Evolutionary conservation across 2,113 vertebrate species (phyloP).

Genomic region (Myrmecophaga tridactyla): DNA sequence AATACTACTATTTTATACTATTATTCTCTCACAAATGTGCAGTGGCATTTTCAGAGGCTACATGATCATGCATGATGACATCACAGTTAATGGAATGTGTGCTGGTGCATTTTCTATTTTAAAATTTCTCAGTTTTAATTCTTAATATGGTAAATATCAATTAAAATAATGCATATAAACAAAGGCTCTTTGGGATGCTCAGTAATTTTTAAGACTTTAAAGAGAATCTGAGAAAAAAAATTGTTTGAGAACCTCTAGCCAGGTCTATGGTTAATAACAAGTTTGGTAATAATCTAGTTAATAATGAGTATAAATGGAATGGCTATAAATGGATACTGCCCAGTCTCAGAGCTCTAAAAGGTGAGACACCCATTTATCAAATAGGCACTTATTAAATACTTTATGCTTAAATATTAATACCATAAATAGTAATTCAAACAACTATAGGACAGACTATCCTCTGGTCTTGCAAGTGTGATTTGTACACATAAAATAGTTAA

Average conservation of each 20-base stretch:
- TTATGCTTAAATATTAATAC: not conserved
- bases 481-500: not conserved
- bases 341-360: not conserved
- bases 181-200: not conserved
- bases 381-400: not conserved
- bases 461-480: not conserved
- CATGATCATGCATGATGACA: not conserved
- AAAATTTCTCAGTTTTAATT: constrained; percentile 33
- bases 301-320: not conserved
- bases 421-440: not conserved
- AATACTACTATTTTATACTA: not conserved
- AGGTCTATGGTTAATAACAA: not conserved
- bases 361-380: not conserved
- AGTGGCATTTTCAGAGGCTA: not conserved
- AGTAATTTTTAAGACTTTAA: not conserved
- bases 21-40: not conserved
- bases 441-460: not conserved
- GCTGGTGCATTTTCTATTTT: not conserved
- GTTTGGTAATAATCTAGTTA: not conserved
- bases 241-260: not conserved
- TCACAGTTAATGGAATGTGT: not conserved
- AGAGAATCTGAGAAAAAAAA: not conserved
- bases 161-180: not conserved
- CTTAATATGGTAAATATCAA: not conserved
- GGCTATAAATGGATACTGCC: not conserved